Evolutionary conservation across 2,797 vertebrate genomes (phyloP), one percentile per base, ranked within the genome.

Genomic region (Enteromius thamalakanensis): DNA sequence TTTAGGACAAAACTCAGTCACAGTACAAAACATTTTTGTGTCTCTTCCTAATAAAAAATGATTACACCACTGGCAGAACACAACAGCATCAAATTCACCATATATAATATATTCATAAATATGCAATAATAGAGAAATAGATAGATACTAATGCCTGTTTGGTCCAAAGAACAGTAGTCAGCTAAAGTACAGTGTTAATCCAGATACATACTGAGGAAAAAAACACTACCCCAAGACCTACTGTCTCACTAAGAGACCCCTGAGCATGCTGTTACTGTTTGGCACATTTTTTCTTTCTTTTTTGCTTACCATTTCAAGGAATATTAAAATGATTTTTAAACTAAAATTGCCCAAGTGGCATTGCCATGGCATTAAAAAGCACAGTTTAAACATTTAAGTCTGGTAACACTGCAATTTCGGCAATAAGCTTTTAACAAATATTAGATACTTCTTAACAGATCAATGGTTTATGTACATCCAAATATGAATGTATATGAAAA

Each of bases 141-240:
- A 74, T 86, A 71, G 88, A 92, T 89, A 90, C 89, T 87, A 76
- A 81, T 86, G 84, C 80, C 87, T 85, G 84, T 90, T 93, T 93
- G 92, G 91, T 93, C 92, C 91, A 87, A 79, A 70, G 88, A 87
- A 91, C 89, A 92, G 92, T 87, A 88, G 88, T 91, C 87, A 89
- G 89, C 89, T 90, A 77, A 83, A 88, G 87, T 87, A 88, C 90
- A 89, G 87, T 89, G 85, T 90, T 80, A 49, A 90, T 86, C 81
- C 87, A 78, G 76, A 90, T 88, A 91, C 87, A 78, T 90, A 91
- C 90, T 92, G 91, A 94, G 85, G 85, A 89, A 88, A 91, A 88
- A 88, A 19, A 80, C 37, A 77, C 15, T 29, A 77, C 37, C n/a
- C 53, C n/a, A 77, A 60, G 29, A 76, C 32, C 51, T 37, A 45